Conservation (phyloP, 2,888 invertebrate genomes). For the Priapulus caudatus region DNA sequence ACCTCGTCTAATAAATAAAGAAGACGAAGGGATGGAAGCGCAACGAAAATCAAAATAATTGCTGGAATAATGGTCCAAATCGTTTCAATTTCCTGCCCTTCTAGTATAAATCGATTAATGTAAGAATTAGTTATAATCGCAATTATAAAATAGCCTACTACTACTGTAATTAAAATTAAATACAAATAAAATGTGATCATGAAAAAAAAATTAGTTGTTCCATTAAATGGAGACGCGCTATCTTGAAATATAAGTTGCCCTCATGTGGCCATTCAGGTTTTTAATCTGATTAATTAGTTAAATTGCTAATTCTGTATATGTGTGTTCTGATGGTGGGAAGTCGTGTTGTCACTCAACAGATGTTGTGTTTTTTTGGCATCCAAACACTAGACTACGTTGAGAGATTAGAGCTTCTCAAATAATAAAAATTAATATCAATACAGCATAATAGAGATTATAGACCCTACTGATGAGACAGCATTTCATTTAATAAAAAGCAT, state of each 20-base stretch:
- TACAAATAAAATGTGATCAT: slow-evolving; percentile 21
- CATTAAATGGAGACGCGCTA: neutral
- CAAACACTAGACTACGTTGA: slow-evolving; percentile 17
- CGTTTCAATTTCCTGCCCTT: no score
- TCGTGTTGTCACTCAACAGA: slow-evolving; percentile 5
- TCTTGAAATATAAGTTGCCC: slow-evolving; percentile 4
- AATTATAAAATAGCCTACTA: slow-evolving; percentile 22
- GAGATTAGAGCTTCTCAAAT: slow-evolving; percentile 44
- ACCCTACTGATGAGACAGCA: slow-evolving; percentile 54
- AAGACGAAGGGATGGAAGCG: slow-evolving; percentile 26
- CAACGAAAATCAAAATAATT: slow-evolving; percentile 28
- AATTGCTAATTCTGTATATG: neutral
- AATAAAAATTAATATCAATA: slow-evolving; percentile 49
- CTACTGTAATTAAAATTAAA: slow-evolving; percentile 27
- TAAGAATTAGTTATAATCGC: slow-evolving; percentile 23
- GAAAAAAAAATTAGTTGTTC: slow-evolving; percentile 8
- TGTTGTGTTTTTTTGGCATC: neutral
- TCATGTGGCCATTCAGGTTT: no score
- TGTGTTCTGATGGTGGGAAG: neutral
- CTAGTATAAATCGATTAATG: neutral
- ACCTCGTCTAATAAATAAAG: slow-evolving; percentile 31
- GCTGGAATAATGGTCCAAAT: slow-evolving; percentile 29
- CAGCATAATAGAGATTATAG: slow-evolving; percentile 49
- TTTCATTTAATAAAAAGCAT: slow-evolving; percentile 54
- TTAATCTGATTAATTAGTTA: neutral